Percentiles rank a stretch among this genome's conserved stretches.
Conservation (phyloP, 2,113 vertebrate species). For the Enhydra lutris region DNA sequence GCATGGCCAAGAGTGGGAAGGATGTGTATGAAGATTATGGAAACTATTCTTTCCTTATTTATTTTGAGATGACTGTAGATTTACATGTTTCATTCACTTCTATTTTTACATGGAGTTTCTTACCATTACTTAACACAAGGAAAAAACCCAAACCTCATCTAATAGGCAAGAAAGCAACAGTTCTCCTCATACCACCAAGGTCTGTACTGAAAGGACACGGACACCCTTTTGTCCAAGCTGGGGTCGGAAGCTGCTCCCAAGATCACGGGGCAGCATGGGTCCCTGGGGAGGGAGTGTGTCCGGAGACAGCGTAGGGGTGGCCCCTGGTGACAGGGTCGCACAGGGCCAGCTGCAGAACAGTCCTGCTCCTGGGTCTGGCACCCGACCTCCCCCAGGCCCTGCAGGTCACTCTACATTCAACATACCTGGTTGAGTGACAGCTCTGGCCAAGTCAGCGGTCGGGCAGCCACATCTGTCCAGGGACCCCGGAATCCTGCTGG, state of each 20-base stretch:
- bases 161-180: neutral
- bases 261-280: rapidly evolving
- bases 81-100: neutral
- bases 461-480: rapidly evolving
- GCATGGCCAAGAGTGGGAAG: neutral
- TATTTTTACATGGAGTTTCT: neutral
- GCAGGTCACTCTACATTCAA: neutral
- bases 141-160: neutral
- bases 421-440: neutral
- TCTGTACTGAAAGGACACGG: neutral
- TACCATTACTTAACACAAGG: neutral
- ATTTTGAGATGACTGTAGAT: neutral
- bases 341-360: neutral
- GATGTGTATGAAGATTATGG: neutral
- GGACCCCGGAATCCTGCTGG: too few species aligned
- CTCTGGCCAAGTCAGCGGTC: neutral
- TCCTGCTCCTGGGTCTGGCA: neutral
- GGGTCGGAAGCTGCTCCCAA: neutral
- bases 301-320: neutral
- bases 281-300: neutral
- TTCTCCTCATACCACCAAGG: neutral
- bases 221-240: rapidly evolving
- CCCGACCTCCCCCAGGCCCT: neutral
- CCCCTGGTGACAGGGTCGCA: neutral
- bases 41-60: neutral